Evolutionary conservation across 1,140 invertebrate genomes (phyloP).

Genomic region (Phenacoccus solenopsis): DNA sequence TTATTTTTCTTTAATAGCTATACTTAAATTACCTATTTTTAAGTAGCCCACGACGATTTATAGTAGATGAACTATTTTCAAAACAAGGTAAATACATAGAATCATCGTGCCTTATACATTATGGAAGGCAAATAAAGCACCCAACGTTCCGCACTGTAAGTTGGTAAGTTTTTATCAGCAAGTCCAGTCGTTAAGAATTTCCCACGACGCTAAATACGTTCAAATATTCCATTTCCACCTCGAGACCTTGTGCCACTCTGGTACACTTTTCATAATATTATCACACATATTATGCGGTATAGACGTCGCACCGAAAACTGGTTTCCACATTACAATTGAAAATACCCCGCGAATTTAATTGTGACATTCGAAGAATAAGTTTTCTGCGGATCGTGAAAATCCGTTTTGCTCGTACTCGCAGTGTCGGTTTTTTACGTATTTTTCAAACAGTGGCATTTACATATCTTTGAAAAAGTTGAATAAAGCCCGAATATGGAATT

Average conservation of each 20-base stretch:
- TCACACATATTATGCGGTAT: background rate
- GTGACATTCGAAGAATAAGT: background rate
- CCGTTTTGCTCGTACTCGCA: too few relatives aligned
- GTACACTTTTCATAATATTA: constrained; percentile 14
- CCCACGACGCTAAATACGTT: background rate
- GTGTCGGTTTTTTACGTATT: too few relatives aligned
- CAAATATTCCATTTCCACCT: constrained; percentile 8
- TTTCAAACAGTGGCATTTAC: background rate
- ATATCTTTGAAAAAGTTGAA: background rate
- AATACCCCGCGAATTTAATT: background rate
- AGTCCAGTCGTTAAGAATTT: background rate
- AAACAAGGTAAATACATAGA: too few relatives aligned
- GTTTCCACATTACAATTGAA: background rate
- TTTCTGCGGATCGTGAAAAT: background rate
- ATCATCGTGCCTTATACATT: background rate
- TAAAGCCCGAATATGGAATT: background rate
- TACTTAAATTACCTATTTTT: too few relatives aligned
- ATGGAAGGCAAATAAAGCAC: background rate
- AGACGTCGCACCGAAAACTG: background rate
- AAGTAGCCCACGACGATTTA: too few relatives aligned
- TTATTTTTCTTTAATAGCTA: too few relatives aligned
- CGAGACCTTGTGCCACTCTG: constrained; percentile 14
- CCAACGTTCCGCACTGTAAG: background rate
- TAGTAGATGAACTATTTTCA: too few relatives aligned
- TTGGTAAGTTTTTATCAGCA: background rate